Evolutionary conservation across 1,140 invertebrate species (phyloP), one percentile per base, ranked within the genome.

Genomic region (Ceratina australensis): DNA sequence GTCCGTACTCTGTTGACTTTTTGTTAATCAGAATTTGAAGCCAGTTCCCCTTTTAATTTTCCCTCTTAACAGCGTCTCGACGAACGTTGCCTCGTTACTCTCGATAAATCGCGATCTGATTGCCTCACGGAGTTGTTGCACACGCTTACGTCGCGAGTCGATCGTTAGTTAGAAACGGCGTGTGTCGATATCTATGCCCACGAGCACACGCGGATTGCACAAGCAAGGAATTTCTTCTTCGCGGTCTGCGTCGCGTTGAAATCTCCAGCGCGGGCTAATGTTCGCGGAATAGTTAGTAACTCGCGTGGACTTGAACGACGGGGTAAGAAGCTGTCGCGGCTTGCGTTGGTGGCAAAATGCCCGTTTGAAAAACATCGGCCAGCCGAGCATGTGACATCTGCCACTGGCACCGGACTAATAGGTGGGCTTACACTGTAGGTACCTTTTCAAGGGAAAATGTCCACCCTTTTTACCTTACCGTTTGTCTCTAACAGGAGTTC

Each of bases 251-350:
- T 42, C 80, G 72, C 65, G 16, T 57, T 20, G 76, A 80, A 69
- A 79, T 71, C 74, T 73, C 59, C 56, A 60, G 10, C 49, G 84
- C 67, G 33, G 33, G 33, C 83, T 85, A 84, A 92, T 87, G 88
- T 92, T 90, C 79, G 82, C 80, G 68, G 87, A 75, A 89, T 86
- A 87, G 91, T 79, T 91, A 92, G 90, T 92, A 92, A 42, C 33
- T 47, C 49, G 73, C 28, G 73, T 90, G 87, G 91, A 92, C 89
- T 92, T 89, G 90, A 92, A 92, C 90, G 91, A 89, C 87, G 81
- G 91, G 88, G 67, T 89, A 91, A 92, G 91, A 91, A 91, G 85
- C 86, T 81, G 86, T 66, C 52, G 52, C 52, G 54, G 79, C 71
- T 81, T 88, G 90, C 89, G 89, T 89, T 89, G 87, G 81, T 86